A percentile compares a stretch with the other conserved stretches of the same genome.
These are phyloP conservation scores for Atrina japonica DNA, from an alignment of 2,888 invertebrate genomes.

Conservation along the genomic window DNA sequence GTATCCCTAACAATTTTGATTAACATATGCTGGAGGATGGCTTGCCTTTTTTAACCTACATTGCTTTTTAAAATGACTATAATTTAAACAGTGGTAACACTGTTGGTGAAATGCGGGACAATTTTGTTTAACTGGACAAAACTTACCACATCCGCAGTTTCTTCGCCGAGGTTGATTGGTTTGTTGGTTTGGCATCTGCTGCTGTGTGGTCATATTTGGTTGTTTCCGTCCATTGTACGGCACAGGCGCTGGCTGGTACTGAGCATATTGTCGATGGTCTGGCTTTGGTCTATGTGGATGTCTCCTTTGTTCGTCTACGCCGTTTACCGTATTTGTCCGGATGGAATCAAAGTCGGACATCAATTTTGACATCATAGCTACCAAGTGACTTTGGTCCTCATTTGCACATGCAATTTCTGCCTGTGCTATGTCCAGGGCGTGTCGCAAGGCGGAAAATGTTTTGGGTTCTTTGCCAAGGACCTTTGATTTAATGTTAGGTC, in stretches of 20 bases:
- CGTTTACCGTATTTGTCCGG: too few relatives aligned
- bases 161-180: not conserved
- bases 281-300: slow-evolving; percentile 7
- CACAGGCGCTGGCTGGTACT: slow-evolving; percentile 3
- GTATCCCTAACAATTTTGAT: too few relatives aligned
- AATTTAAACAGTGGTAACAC: not conserved
- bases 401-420: not conserved
- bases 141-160: slow-evolving; percentile 19
- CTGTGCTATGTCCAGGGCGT: too few relatives aligned
- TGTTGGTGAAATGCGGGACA: slow-evolving; percentile 9
- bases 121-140: slow-evolving; percentile 6
- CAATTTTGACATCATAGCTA: slow-evolving; percentile 2
- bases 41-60: too few relatives aligned
- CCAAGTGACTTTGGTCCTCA: not conserved
- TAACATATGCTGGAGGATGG: too few relatives aligned
- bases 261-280: not conserved
- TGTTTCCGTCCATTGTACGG: not conserved
- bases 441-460: too few relatives aligned
- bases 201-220: not conserved
- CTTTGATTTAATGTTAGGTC: too few relatives aligned
- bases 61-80: slow-evolving; percentile 6
- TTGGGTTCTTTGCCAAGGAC: too few relatives aligned
- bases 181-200: not conserved
- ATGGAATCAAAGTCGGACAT: slow-evolving; percentile 4
- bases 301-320: not conserved